phyloP scores from a whole-genome alignment of 2,888 invertebrate species.

The Flexamia atlantica region DNA sequence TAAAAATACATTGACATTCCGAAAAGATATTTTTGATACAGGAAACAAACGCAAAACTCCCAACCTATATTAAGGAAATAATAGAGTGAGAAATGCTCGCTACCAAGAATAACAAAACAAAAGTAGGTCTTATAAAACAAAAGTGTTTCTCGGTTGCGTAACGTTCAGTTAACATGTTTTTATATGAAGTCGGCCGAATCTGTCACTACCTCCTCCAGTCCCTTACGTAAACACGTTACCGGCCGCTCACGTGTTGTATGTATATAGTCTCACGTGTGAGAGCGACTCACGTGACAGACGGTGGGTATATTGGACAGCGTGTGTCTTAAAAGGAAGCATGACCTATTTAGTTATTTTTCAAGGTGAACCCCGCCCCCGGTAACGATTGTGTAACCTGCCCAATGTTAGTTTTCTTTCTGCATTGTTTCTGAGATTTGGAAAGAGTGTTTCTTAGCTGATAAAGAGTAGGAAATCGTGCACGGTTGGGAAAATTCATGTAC shows the following conservation, averaged over 20 bases:
- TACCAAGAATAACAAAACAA: not conserved
- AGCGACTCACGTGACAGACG: not conserved
- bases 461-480: no score
- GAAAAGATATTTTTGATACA: no score
- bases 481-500: no score
- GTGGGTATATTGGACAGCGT: not conserved
- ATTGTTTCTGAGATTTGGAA: no score
- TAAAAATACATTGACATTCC: no score
- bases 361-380: not conserved
- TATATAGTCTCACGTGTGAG: not conserved
- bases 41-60: no score
- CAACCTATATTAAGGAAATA: no score
- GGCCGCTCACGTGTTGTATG: not conserved
- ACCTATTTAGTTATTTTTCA: not conserved
- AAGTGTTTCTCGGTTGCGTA: not conserved
- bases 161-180: not conserved
- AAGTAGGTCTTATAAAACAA: not conserved
- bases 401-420: no score
- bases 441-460: no score
- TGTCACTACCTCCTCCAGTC: not conserved
- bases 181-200: not conserved
- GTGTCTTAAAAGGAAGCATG: not conserved
- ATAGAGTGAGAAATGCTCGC: no score
- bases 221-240: not conserved
- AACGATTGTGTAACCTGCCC: not conserved